Conservation (phyloP, 2,797 vertebrate species). For the Danio kyathit region DNA sequence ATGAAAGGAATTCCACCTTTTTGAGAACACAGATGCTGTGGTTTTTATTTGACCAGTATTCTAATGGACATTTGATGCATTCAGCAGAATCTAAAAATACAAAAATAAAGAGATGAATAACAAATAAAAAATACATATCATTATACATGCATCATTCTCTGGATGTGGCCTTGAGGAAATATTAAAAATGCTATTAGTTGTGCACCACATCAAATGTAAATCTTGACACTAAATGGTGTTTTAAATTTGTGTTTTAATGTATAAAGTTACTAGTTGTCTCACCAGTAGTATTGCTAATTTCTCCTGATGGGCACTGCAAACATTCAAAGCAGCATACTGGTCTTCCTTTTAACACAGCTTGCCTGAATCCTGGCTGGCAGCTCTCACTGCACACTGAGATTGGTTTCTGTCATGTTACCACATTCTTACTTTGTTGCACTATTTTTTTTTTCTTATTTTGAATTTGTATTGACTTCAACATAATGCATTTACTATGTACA, state of each 20-base stretch:
- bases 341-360: conserved; percentile 76
- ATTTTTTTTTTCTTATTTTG: background rate
- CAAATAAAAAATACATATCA: background rate
- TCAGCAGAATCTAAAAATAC: conserved; percentile 73
- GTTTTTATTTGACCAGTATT: conserved; percentile 78
- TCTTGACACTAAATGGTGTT: background rate
- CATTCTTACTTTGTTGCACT: conserved; percentile 18
- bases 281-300: conserved; percentile 77
- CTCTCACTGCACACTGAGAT: conserved; percentile 78
- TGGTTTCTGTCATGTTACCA: conserved; percentile 69
- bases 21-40: conserved; percentile 76
- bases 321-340: conserved; percentile 81
- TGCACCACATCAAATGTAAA: too few species aligned
- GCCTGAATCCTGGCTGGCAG: conserved; percentile 75
- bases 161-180: background rate
- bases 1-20: conserved; percentile 78
- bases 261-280: conserved; percentile 11
- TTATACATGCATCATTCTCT: background rate
- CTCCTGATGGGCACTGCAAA: conserved; percentile 74
- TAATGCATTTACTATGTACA: conserved; percentile 20
- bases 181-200: too few species aligned
- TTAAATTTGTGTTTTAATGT: background rate
- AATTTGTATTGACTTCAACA: background rate
- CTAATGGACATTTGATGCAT: conserved; percentile 73
- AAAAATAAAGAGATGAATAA: background rate